These are phyloP conservation scores for Channallabes apus DNA, from an alignment of 2,797 vertebrate species.

Conservation along the genomic window DNA sequence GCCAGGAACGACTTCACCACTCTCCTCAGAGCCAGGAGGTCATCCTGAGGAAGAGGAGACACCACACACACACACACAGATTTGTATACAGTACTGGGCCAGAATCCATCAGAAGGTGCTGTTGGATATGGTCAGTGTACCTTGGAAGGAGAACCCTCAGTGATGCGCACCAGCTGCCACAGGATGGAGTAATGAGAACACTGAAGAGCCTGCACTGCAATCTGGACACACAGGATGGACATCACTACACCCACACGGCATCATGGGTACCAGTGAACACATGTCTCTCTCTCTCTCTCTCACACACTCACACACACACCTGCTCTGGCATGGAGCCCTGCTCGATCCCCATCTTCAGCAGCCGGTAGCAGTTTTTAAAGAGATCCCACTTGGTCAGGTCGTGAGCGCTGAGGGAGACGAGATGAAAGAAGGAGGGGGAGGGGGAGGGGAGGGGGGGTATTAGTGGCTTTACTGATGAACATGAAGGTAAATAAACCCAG, in stretches of 20 bases:
- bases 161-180: constrained; percentile 98
- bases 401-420: constrained; percentile 80
- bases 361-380: constrained; percentile 96
- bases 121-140: constrained; percentile 62
- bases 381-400: constrained; percentile 98
- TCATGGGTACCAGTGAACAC: background rate
- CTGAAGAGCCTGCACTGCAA: constrained; percentile 96
- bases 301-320: constrained; percentile 64
- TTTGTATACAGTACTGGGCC: too few species aligned
- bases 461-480: background rate
- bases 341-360: constrained; percentile 96
- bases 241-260: background rate
- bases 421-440: background rate
- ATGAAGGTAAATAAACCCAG: background rate
- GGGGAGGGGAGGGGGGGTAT: background rate
- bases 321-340: constrained; percentile 99
- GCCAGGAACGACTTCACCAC: constrained; percentile 98
- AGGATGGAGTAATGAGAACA: constrained; percentile 99
- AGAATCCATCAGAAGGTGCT: background rate
- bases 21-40: constrained; percentile 91
- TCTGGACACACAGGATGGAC: constrained; percentile 69
- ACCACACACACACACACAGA: background rate
- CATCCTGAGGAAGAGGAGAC: constrained; percentile 78
- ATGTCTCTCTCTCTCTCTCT: too few species aligned
- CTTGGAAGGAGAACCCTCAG: constrained; percentile 95